Evolutionary conservation across 1,140 invertebrate genomes (phyloP), one percentile per base, ranked within the genome.

Genomic region (Procambarus virginalis): DNA sequence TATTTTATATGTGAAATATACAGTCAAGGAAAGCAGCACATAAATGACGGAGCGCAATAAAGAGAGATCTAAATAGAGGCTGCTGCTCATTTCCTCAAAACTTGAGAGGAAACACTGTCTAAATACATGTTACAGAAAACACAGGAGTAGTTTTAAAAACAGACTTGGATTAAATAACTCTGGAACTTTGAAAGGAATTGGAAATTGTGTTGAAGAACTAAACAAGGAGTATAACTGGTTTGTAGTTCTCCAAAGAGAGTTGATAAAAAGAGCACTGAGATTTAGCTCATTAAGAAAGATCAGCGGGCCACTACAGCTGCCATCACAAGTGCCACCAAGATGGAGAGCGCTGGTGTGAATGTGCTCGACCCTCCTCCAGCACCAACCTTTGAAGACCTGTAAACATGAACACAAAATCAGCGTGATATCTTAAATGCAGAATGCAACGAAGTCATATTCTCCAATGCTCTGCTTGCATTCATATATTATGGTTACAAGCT

Each of bases 381-480:
- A 83, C 81, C 82, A 2, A 84, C 60, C 14, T 46, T 6, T 14
- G 82, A 84, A 17, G 82, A 46, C 68, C 82, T 84, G 82, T 5
- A 80, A 58, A 55, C 55, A 58, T 20, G 20, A 55, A 12, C n/a
- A 51, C 17, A 6, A 46, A 49, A 49, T 84, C 14, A 22, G 34
- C 48, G 12, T 55, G 12, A 12, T 22, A 10, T 20, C 20, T 79
- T 10, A 14, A 46, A 8, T 9, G 8, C 3, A 68, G 64, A 10
- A 68, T 45, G 3, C 55, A 8, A 58, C 1, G 12, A 12, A 58
- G 34, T 34, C 34, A 34, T 34, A 34, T 34, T 34, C 34, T 34
- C 34, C 34, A 34, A 34, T 34, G 1, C 34, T 34, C 0, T 34
- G 34, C 34, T 34, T 34, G 34, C 34, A 34, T 34, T 34, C 34